Evolutionary conservation across 2,888 invertebrate genomes (phyloP), one percentile per base, ranked within the genome.

Genomic region (Acronicta leporina): DNA sequence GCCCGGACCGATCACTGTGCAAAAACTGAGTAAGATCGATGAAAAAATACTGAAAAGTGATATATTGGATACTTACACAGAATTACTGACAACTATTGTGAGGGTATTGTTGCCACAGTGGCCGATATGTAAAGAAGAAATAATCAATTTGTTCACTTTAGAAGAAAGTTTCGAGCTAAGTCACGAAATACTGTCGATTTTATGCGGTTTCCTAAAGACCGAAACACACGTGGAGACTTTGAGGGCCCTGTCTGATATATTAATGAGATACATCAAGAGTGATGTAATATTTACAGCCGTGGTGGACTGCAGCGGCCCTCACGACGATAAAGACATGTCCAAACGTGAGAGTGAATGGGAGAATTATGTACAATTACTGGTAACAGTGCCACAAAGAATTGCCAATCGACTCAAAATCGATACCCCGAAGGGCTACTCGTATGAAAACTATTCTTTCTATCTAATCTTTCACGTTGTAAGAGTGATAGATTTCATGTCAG

Each of bases 371-470:
- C 96, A 96, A 80, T 77, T 95, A 47, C 77, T 97, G 52, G 89
- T 96, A 8, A 96, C 97, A 2, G 77, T 98, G 51, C 97, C 98
- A 0, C 96, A 94, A 76, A 92, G 96, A 70, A 90, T 97, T 43
- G 97, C 97, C 9, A 98, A 98, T 81, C 95, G 94, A 74, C 75
- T 96, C 30, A 89, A 95, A 64, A 91, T 89, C 1, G 89, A 95
- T 33, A 90, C 95, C 6, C 95, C 96, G 0, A 91, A 94, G 61
- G 90, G 95, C 15, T 97, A 97, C 80, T 87, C 94, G 0, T 91
- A 95, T 0, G 90, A 95, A 14, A 92, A 91, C 20, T 97, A 95
- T 83, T 92, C 95, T 0, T 95, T 94, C 53, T 86, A 95, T 44
- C 77, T 97, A 0, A 87, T 95, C 25, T 95, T 95, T 63, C 96